phyloP scores from a whole-genome alignment of 2,797 vertebrate genomes.

The Phaenicophaeus curvirostris region DNA sequence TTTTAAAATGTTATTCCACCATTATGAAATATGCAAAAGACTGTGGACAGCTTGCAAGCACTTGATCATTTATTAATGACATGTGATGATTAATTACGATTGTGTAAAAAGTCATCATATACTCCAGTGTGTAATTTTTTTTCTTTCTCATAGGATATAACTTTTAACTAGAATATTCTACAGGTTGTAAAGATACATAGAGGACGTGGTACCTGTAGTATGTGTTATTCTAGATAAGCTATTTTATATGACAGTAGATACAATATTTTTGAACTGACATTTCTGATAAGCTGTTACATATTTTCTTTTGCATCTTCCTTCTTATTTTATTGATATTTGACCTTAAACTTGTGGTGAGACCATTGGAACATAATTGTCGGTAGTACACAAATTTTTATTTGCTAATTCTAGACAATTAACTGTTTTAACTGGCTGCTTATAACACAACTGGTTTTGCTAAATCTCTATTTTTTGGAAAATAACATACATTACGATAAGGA shows the following conservation, averaged over 20 bases:
- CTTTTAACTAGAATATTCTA: background rate
- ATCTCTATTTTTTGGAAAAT: background rate
- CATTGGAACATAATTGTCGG: background rate
- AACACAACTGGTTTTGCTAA: background rate
- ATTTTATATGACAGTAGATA: background rate
- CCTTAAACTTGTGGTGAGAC: background rate
- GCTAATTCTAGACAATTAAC: background rate
- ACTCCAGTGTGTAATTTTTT: background rate
- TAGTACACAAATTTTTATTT: background rate
- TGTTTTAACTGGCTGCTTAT: background rate
- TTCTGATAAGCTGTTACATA: background rate
- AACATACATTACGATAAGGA: background rate
- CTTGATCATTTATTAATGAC: slow-evolving; percentile 65
- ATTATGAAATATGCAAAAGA: slow-evolving; percentile 74
- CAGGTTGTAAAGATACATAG: background rate
- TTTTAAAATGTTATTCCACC: slow-evolving; percentile 84
- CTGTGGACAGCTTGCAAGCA: slow-evolving; percentile 49
- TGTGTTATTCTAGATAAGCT: background rate
- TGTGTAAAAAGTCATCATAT: slow-evolving; percentile 80
- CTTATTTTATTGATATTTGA: background rate
- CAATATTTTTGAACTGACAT: background rate
- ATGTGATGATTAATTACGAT: slow-evolving; percentile 66
- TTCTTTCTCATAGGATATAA: background rate
- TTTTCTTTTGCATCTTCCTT: background rate
- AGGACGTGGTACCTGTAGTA: background rate